Conservation (phyloP, 2,113 vertebrate genomes). For the Rhinopithecus roxellana region DNA sequence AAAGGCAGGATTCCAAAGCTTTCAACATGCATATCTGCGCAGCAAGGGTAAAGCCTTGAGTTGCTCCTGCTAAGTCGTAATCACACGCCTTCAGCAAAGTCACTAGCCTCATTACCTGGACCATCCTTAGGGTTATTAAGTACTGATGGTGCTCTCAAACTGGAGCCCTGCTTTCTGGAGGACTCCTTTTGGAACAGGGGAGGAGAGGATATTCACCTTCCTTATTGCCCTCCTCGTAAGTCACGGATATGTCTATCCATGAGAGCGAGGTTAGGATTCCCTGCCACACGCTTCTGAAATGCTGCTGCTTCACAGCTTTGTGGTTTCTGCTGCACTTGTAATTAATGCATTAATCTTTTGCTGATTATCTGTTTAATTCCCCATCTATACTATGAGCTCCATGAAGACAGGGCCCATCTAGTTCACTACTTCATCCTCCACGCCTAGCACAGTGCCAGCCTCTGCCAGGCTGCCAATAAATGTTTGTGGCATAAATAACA, state of each 20-base stretch:
- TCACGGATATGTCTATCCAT: neutral
- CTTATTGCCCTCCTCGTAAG: neutral
- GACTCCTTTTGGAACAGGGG: neutral
- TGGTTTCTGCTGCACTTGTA: neutral
- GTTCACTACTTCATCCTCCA: neutral
- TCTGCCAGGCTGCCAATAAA: neutral
- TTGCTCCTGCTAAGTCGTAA: neutral
- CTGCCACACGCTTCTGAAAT: rapidly evolving
- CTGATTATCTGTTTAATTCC: neutral
- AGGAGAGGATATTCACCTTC: neutral
- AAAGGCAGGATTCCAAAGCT: neutral
- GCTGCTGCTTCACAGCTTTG: neutral
- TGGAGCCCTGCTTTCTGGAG: neutral
- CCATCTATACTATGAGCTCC: neutral
- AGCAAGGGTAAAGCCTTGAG: neutral
- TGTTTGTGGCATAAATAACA: neutral
- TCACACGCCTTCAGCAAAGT: neutral
- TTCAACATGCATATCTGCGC: neutral
- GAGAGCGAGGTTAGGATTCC: neutral
- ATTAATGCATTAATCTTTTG: neutral
- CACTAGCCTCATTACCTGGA: neutral
- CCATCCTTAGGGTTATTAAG: neutral
- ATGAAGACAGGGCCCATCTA: neutral
- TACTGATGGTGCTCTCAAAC: neutral
- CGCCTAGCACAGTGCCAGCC: rapidly evolving